These are phyloP conservation scores for Leptinotarsa juncta DNA, from an alignment of 2,888 invertebrate genomes.

Conservation along the genomic window DNA sequence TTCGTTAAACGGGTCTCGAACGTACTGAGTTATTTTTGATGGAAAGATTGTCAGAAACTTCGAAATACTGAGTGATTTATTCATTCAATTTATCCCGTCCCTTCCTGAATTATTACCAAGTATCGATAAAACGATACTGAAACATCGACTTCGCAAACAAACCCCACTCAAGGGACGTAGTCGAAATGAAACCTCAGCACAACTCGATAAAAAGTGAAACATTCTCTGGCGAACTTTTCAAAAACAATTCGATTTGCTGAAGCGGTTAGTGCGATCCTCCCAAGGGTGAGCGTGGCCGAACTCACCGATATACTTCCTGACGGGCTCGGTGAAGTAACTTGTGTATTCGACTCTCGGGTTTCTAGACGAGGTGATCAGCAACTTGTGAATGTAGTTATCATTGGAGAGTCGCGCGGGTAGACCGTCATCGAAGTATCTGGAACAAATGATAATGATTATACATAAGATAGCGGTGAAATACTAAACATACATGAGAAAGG, in stretches of 20 bases:
- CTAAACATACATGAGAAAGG: no score
- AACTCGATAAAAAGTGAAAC: neutral
- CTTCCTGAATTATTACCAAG: neutral
- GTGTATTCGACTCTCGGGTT: slow-evolving; percentile 59
- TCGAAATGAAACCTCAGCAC: neutral
- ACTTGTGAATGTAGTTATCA: slow-evolving; percentile 79
- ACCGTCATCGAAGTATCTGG: slow-evolving; percentile 54
- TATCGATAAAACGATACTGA: neutral
- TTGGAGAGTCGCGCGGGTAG: slow-evolving; percentile 74
- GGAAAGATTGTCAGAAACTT: no score
- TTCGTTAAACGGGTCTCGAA: no score
- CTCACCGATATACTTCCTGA: slow-evolving; percentile 77
- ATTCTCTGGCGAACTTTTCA: neutral
- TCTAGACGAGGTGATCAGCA: slow-evolving; percentile 70
- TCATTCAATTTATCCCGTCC: neutral
- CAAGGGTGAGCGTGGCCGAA: slow-evolving; percentile 29
- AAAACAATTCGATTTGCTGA: slow-evolving; percentile 4
- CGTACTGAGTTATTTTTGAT: no score
- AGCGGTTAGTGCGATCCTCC: slow-evolving; percentile 10
- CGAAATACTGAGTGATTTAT: neutral
- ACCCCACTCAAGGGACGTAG: neutral
- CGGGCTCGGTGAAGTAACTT: slow-evolving; percentile 76
- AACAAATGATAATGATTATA: slow-evolving; percentile 27
- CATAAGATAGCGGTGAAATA: no score
- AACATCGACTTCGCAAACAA: neutral